Evolutionary conservation across 1,140 invertebrate species (phyloP).

Genomic region (Galleria mellonella): DNA sequence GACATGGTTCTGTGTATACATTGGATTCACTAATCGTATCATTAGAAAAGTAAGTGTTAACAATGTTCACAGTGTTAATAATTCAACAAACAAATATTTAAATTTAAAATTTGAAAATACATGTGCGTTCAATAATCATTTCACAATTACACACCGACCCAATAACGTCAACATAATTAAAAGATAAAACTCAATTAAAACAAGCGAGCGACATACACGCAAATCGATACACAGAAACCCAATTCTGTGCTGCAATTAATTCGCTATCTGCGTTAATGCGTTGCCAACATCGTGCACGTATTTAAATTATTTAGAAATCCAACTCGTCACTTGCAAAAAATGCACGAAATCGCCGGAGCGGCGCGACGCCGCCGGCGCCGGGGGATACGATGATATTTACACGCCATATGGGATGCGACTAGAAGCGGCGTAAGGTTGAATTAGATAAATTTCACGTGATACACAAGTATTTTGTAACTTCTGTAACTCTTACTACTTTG

Average conservation of each 20-base stretch:
- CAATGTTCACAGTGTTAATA: background rate
- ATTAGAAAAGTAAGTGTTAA: constrained; percentile 51
- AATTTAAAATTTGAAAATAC: background rate
- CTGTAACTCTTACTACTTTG: too few relatives aligned
- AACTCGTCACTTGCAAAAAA: constrained; percentile 60
- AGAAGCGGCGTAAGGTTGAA: constrained; percentile 4
- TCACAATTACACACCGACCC: background rate
- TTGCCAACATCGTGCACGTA: constrained; percentile 47
- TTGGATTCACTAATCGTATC: constrained; percentile 53
- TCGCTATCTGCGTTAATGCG: constrained; percentile 32
- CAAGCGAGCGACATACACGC: constrained; percentile 19
- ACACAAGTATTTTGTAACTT: too few relatives aligned
- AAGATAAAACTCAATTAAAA: background rate
- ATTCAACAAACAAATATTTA: background rate
- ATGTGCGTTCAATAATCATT: background rate
- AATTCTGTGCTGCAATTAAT: constrained; percentile 51
- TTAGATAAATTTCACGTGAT: background rate
- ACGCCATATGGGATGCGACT: background rate
- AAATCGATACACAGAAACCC: constrained; percentile 37
- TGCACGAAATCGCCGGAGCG: constrained; percentile 57
- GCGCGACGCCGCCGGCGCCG: constrained; percentile 29
- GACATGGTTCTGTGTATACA: constrained; percentile 59
- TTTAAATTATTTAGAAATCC: constrained; percentile 73
- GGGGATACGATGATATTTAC: constrained; percentile 9
- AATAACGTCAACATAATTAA: background rate